These are phyloP conservation scores for Gymnocheta viridis DNA, from an alignment of 2,888 invertebrate genomes.

Conservation along the genomic window DNA sequence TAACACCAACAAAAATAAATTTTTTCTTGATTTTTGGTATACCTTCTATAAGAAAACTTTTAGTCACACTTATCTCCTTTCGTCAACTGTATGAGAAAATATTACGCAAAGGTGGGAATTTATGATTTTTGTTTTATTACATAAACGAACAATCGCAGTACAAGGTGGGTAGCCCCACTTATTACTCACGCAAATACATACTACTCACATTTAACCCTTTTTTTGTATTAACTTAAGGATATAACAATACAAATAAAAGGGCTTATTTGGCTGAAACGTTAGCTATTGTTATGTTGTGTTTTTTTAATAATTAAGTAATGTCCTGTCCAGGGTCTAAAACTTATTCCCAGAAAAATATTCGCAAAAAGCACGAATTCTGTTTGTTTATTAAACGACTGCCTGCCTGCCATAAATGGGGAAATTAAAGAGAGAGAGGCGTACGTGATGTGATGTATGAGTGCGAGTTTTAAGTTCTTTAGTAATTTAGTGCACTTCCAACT, in stretches of 20 bases:
- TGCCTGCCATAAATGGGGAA: background rate
- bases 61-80: background rate
- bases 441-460: background rate
- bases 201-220: conserved; percentile 40
- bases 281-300: conserved; percentile 32
- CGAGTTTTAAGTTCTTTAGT: conserved; percentile 9
- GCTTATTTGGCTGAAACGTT: conserved; percentile 59
- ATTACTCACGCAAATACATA: conserved; percentile 14
- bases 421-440: background rate
- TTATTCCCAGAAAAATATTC: conserved; percentile 51
- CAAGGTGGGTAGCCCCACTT: conserved; percentile 45
- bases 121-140: conserved; percentile 58
- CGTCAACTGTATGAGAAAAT: conserved; percentile 5
- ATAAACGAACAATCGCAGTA: conserved; percentile 50
- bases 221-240: conserved; percentile 27
- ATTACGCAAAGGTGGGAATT: conserved; percentile 38
- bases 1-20: no score
- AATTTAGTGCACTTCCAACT: conserved; percentile 37
- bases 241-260: conserved; percentile 29
- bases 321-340: conserved; percentile 42
- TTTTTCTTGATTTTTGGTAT: no score
- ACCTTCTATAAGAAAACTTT: background rate
- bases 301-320: conserved; percentile 65
- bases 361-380: conserved; percentile 14
- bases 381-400: conserved; percentile 1